phyloP scores from a whole-genome alignment of 64 coral and sea anemone species.

The Porites australiensis region DNA sequence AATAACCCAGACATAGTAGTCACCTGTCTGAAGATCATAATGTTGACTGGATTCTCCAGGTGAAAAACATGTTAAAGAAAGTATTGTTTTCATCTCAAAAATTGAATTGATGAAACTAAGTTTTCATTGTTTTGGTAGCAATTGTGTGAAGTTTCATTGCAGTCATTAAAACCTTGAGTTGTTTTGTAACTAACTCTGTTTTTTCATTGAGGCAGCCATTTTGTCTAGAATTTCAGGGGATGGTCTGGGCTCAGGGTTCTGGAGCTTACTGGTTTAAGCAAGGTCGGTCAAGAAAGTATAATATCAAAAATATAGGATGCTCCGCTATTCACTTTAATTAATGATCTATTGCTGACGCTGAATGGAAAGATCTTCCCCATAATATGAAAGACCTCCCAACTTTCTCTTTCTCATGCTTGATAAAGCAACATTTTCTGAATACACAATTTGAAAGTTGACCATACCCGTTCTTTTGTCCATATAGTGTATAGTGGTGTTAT shows the following conservation, averaged over 20 bases:
- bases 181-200: not conserved
- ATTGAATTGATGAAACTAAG: not conserved
- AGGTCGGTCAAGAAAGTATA: not conserved
- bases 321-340: no score
- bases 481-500: no score
- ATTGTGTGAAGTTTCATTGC: not conserved
- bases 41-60: not conserved
- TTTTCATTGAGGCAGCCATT: not conserved
- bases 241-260: not conserved
- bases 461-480: no score
- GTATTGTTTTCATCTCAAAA: not conserved
- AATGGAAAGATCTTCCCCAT: no score
- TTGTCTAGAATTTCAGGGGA: slow-evolving; percentile 12
- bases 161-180: not conserved
- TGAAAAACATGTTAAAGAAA: not conserved
- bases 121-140: not conserved
- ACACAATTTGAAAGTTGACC: no score
- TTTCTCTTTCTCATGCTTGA: no score
- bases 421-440: no score
- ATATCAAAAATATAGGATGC: no score
- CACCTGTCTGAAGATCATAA: not conserved
- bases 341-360: no score
- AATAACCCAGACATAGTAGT: no score
- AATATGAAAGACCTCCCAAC: no score
- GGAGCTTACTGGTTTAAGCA: not conserved